Evolutionary conservation across 2,113 vertebrate genomes (phyloP), one percentile per base, ranked within the genome.

Genomic region (Lepus europaeus): DNA sequence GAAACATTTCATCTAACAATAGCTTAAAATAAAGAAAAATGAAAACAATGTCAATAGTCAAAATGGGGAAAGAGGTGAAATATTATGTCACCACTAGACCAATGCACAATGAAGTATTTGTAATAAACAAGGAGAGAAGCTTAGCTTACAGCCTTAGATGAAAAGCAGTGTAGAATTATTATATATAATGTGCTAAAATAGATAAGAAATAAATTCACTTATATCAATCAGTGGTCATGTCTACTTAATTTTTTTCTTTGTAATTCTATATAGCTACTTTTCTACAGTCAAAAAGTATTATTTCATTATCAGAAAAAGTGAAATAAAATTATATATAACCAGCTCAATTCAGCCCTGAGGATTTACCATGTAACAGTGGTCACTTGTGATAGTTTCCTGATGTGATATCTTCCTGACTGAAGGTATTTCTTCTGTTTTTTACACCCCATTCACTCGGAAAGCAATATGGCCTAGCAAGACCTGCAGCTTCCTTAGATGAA

Each of bases 221-320:
- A 76, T 6, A 56, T 80, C 77, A 64, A 87, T 79, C n/a, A 85
- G 53, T 86, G 53, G 79, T 68, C 81, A 76, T 90, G 27, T n/a
- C 59, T 79, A 25, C n/a, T 84, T 33, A 68, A 6, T 83, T 31
- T 91, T 80, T 79, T 61, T 63, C 33, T 78, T 89, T 81, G 25
- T 66, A 87, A 94, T 20, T 91, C 81, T 78, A 53, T 68, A 66
- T 31, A 6, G 13, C 74, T 91, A 31, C 0, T 29, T 93, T 96
- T 88, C 45, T 36, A 27, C 2, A 80, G 9, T 70, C 69, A n/a
- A 9, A 16, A 45, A 22, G 1, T 91, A 16, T 87, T 92, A 82
- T 12, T 94, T 96, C 51, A 79, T 80, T 8, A 76, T 89, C 25
- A 91, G 63, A 80, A 90, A 85, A 91, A 36, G 17, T 94, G 70